These are phyloP conservation scores for Varanus salvator DNA, from an alignment of 2,113 vertebrate genomes.

Conservation along the genomic window DNA sequence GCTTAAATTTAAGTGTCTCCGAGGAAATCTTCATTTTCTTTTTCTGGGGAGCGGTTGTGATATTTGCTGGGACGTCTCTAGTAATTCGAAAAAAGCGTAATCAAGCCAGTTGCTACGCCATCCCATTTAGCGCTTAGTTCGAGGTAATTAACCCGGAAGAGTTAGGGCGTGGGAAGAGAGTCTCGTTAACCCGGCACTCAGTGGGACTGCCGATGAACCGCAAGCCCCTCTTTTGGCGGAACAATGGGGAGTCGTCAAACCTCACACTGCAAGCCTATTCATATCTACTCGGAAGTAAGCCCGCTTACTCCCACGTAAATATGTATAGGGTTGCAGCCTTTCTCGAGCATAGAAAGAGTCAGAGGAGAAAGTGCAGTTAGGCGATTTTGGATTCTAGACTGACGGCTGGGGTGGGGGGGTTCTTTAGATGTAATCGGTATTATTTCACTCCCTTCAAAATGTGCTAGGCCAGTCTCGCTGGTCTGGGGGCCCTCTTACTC, in stretches of 20 bases:
- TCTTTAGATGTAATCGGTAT: too few species aligned
- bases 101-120: constrained; percentile 93
- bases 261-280: too few species aligned
- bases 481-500: too few species aligned
- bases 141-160: constrained; percentile 85
- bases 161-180: constrained; percentile 73
- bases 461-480: too few species aligned
- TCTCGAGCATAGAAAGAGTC: constrained; percentile 73
- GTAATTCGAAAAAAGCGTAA: constrained; percentile 89
- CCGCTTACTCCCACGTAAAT: too few species aligned
- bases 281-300: too few species aligned
- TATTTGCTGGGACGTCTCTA: constrained; percentile 77
- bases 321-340: constrained; percentile 46
- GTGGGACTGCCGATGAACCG: constrained; percentile 76
- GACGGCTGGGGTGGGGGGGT: too few species aligned
- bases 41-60: background rate
- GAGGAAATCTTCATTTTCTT: constrained; percentile 80
- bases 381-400: too few species aligned
- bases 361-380: too few species aligned
- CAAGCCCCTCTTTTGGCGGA: constrained; percentile 76
- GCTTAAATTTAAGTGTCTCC: constrained; percentile 81
- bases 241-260: constrained; percentile 75
- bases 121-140: constrained; percentile 85
- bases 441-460: too few species aligned
- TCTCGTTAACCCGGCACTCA: constrained; percentile 71